These are phyloP conservation scores for Blastobasis lacticolella DNA, from an alignment of 2,888 invertebrate genomes.

Conservation along the genomic window DNA sequence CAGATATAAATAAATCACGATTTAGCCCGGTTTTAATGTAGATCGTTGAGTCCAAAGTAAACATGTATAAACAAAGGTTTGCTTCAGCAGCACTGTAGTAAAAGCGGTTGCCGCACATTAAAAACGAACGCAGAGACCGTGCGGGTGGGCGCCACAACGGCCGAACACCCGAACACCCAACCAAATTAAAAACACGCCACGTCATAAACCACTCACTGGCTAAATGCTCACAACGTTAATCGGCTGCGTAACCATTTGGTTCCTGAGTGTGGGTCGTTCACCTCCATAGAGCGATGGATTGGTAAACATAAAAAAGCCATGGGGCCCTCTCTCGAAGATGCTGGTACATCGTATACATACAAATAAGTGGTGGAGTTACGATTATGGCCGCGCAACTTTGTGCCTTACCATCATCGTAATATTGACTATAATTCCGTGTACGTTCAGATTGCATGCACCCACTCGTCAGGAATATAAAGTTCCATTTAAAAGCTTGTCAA, in stretches of 20 bases:
- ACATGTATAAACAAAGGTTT: not conserved
- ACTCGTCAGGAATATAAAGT: constrained; percentile 9
- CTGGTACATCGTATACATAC: constrained; percentile 15
- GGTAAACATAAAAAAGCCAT: constrained; percentile 23
- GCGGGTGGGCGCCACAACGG: constrained; percentile 33
- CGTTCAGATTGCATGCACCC: not conserved
- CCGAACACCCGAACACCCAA: constrained; percentile 15
- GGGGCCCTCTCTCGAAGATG: constrained; percentile 13
- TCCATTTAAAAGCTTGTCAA: constrained; percentile 11
- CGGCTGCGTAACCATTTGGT: constrained; percentile 33
- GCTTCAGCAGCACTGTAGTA: constrained; percentile 5
- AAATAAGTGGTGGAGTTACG: not conserved
- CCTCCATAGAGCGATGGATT: constrained; percentile 28
- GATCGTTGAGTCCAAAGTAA: constrained; percentile 4
- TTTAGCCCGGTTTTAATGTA: not conserved
- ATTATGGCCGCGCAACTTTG: constrained; percentile 1
- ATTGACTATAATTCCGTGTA: constrained; percentile 1
- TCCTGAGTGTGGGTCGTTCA: constrained; percentile 41
- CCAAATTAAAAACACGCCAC: constrained; percentile 23
- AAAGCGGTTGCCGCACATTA: constrained; percentile 27
- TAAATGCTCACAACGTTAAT: constrained; percentile 15
- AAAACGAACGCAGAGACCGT: constrained; percentile 14
- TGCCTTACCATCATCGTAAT: constrained; percentile 3
- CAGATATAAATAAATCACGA: not conserved
- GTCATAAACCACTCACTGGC: constrained; percentile 23